Conservation (phyloP, 2,113 vertebrate species). For the Amazona guildingii region DNA sequence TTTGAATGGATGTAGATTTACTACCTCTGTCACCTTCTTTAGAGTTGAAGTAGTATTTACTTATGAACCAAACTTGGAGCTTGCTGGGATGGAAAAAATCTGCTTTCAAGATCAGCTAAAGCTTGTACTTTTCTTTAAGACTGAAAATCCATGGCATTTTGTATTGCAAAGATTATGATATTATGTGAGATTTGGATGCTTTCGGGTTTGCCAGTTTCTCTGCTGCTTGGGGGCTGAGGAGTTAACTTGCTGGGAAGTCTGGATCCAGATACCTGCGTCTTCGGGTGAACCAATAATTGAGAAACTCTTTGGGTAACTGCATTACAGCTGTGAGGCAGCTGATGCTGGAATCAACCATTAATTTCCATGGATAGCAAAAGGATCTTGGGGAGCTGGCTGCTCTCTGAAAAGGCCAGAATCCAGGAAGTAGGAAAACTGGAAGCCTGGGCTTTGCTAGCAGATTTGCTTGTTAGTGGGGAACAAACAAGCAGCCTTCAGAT, state of each 20-base stretch:
- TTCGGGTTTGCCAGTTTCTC: not conserved
- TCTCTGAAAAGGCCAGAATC: not conserved
- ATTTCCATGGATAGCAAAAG: not conserved
- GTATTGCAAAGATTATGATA: not conserved
- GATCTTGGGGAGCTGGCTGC: not conserved
- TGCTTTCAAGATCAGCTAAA: not conserved
- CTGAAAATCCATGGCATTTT: not conserved
- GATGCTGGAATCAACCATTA: not conserved
- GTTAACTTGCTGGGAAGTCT: not conserved
- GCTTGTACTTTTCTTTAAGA: not conserved
- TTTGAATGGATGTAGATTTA: not conserved
- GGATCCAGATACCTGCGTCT: not conserved
- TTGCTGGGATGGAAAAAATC: not conserved
- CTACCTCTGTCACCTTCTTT: not conserved
- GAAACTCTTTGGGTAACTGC: not conserved
- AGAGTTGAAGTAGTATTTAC: not conserved
- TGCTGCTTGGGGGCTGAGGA: not conserved
- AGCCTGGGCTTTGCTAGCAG: not conserved
- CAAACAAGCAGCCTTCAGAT: not conserved
- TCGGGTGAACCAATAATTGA: not conserved
- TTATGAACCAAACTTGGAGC: not conserved
- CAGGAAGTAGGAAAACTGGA: not conserved
- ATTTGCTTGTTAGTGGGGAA: not conserved
- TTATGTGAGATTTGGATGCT: not conserved
- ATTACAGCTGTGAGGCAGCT: not conserved